Percentiles rank a stretch among this genome's conserved stretches.
phyloP scores from a whole-genome alignment of 2,888 invertebrate genomes.

The Drosophila mayaguana region DNA sequence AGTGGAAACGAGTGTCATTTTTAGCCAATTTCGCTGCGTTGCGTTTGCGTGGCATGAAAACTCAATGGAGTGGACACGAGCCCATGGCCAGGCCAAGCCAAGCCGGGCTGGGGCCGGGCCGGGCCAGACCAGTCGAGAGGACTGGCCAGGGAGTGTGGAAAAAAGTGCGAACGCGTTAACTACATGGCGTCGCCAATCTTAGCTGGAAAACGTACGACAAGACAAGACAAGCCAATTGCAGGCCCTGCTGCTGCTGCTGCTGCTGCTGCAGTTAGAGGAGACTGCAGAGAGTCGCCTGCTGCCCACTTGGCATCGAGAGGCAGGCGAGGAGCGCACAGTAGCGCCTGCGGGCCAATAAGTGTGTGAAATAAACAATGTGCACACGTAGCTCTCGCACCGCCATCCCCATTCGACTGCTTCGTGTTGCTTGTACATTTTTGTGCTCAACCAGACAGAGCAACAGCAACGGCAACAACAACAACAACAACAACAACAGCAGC shows the following conservation, averaged over 20 bases:
- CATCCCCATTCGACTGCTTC: slow-evolving; percentile 53
- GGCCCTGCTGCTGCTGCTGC: slow-evolving; percentile 26
- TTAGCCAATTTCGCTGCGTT: slow-evolving; percentile 76
- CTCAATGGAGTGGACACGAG: slow-evolving; percentile 79
- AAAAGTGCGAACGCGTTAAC: slow-evolving; percentile 81
- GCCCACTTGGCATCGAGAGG: slow-evolving; percentile 15
- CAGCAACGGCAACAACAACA: slow-evolving; percentile 30
- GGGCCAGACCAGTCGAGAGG: slow-evolving; percentile 31
- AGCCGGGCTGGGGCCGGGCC: slow-evolving; percentile 22
- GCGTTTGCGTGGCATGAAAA: slow-evolving; percentile 79
- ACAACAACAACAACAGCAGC: slow-evolving; percentile 10
- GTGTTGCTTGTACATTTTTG: slow-evolving; percentile 76
- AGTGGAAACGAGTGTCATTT: slow-evolving; percentile 73
- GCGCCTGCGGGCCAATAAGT: slow-evolving; percentile 80
- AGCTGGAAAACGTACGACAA: slow-evolving; percentile 80
- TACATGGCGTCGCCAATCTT: slow-evolving; percentile 80
- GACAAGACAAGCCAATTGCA: slow-evolving; percentile 78
- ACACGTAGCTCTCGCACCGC: slow-evolving; percentile 62
- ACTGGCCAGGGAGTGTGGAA: slow-evolving; percentile 30
- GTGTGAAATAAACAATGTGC: slow-evolving; percentile 81
- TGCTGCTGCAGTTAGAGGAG: slow-evolving; percentile 14
- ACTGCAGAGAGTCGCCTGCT: slow-evolving; percentile 13
- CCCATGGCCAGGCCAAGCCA: slow-evolving; percentile 49
- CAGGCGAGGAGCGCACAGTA: slow-evolving; percentile 63
- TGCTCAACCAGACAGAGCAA: slow-evolving; percentile 71